A percentile compares a stretch with the other conserved stretches of the same genome.
Conservation (phyloP, 2,888 invertebrate species). For the Macrosoma leucophasiata region DNA sequence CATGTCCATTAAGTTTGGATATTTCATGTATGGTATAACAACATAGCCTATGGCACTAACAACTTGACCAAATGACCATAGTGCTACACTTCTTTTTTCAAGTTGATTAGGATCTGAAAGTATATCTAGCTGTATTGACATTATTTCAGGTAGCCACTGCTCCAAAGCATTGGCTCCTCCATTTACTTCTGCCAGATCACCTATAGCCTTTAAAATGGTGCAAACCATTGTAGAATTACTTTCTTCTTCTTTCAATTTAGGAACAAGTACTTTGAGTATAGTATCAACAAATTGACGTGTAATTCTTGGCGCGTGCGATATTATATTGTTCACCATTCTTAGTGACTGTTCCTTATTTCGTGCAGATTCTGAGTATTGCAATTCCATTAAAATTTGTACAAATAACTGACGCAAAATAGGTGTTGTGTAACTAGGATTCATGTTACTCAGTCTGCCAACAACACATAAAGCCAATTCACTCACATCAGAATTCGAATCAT, state of each 20-base stretch:
- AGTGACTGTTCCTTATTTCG: conserved; percentile 98
- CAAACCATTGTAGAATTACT: conserved; percentile 94
- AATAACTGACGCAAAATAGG: conserved; percentile 94
- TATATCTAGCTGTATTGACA: conserved; percentile 93
- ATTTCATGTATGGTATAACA: conserved; percentile 95
- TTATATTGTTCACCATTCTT: conserved; percentile 94
- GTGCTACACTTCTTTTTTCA: conserved; percentile 94
- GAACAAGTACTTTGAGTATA: conserved; percentile 90
- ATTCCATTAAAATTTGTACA: conserved; percentile 92
- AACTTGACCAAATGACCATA: conserved; percentile 97
- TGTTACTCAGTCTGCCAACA: conserved; percentile 91
- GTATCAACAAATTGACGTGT: conserved; percentile 97
- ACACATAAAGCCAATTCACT: conserved; percentile 94
- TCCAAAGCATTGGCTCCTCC: conserved; percentile 90
- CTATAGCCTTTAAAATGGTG: conserved; percentile 93
- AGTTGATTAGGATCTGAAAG: conserved; percentile 95
- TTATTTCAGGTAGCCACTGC: conserved; percentile 91
- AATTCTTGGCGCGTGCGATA: conserved; percentile 94
- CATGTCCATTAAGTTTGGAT: conserved; percentile 93
- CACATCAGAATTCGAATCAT: conserved; percentile 97
- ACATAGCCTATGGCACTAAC: conserved; percentile 98
- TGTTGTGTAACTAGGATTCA: conserved; percentile 99
- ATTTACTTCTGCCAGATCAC: conserved; percentile 95
- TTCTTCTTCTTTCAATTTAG: conserved; percentile 91
- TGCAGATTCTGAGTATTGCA: conserved; percentile 96